Evolutionary conservation across 2,888 invertebrate species (phyloP).

Genomic region (Eupithecia centaureata): DNA sequence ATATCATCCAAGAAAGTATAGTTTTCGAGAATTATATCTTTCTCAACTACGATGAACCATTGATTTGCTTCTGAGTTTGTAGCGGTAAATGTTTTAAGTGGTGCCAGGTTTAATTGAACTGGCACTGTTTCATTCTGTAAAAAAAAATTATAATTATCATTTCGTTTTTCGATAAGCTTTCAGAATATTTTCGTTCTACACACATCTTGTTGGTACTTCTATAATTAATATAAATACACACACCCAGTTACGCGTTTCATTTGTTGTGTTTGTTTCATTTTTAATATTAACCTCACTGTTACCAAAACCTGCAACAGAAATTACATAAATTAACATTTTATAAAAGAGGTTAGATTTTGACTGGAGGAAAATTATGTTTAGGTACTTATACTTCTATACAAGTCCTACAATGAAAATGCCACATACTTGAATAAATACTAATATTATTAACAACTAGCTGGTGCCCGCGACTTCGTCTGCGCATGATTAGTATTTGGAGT

Average conservation of each 20-base stretch:
- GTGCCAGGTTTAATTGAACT: conserved; percentile 48
- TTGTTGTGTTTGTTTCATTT: not conserved
- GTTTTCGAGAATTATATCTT: conserved; percentile 58
- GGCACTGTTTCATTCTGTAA: conserved; percentile 22
- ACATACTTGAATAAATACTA: no score
- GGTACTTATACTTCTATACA: no score
- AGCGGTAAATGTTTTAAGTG: conserved; percentile 52
- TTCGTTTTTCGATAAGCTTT: not conserved
- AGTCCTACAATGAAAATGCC: no score
- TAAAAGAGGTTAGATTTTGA: conserved; percentile 35
- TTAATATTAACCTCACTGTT: not conserved
- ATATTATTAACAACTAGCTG: no score
- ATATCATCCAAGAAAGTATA: conserved; percentile 58
- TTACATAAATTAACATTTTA: not conserved
- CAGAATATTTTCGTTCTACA: not conserved
- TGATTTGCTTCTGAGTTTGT: conserved; percentile 42
- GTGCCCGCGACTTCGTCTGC: no score
- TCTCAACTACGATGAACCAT: conserved; percentile 68
- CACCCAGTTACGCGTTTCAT: not conserved
- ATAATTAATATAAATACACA: not conserved
- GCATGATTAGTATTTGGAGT: no score
- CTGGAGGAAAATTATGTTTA: no score
- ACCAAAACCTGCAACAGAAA: not conserved
- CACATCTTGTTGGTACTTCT: not conserved
- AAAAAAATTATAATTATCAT: conserved; percentile 23